Conservation (phyloP, 2,113 vertebrate genomes). For the Callipepla californica region DNA sequence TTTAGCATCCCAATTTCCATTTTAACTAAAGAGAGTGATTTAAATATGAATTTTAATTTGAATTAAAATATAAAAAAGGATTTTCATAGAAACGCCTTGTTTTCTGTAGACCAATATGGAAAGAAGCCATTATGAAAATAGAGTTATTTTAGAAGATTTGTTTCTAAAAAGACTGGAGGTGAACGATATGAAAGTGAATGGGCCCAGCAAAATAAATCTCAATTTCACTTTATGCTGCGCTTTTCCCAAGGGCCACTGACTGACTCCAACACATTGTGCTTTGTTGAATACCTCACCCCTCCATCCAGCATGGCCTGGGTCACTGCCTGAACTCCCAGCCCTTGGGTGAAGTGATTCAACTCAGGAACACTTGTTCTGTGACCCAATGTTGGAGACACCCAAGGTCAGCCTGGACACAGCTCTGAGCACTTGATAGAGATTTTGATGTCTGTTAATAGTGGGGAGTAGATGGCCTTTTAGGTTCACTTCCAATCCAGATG, state of each 20-base stretch:
- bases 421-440: too few species aligned
- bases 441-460: too few species aligned
- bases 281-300: not conserved
- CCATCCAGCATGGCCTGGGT: fast-evolving
- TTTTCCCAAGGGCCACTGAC: not conserved
- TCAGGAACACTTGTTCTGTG: fast-evolving
- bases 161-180: not conserved
- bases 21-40: conserved; percentile 10
- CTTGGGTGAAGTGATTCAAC: fast-evolving
- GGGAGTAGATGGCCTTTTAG: too few species aligned
- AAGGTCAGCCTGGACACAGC: too few species aligned
- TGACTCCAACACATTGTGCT: not conserved
- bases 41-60: conserved; percentile 49
- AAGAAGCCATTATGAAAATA: not conserved
- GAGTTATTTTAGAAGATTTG: not conserved
- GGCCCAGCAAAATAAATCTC: not conserved
- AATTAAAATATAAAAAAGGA: conserved; percentile 27
- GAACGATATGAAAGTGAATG: not conserved
- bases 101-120: not conserved
- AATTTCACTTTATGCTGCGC: not conserved
- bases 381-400: too few species aligned
- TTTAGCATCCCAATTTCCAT: conserved; percentile 54
- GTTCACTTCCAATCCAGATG: too few species aligned
- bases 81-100: not conserved
- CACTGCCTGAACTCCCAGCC: too few species aligned